Evolutionary conservation across 2,888 invertebrate genomes (phyloP).

Genomic region (Nesidiocoris tenuis): DNA sequence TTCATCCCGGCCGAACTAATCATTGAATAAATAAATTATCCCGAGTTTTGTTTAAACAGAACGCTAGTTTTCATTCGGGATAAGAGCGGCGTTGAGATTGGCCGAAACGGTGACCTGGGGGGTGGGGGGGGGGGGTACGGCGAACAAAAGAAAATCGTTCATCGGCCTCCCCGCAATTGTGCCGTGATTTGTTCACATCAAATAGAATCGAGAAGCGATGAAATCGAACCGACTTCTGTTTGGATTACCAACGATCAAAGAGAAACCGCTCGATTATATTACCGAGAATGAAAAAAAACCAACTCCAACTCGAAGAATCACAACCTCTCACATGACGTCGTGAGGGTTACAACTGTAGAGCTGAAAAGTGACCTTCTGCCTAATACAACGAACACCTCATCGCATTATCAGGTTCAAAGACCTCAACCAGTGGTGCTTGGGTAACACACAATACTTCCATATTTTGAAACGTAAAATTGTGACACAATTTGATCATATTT

Average conservation of each 20-base stretch:
- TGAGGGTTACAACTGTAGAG: no score
- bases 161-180: not conserved
- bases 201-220: not conserved
- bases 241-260: not conserved
- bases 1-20: slow-evolving; percentile 4
- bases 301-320: no score
- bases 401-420: no score
- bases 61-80: slow-evolving; percentile 9
- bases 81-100: not conserved
- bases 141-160: not conserved
- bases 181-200: not conserved
- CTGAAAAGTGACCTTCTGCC: no score
- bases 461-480: no score
- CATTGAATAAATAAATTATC: slow-evolving; percentile 37
- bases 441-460: no score
- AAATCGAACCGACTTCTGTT: not conserved
- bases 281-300: no score
- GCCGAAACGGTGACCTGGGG: not conserved
- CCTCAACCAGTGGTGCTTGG: no score
- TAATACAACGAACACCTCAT: no score
- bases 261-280: not conserved
- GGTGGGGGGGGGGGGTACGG: not conserved
- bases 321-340: no score
- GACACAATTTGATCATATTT: no score
- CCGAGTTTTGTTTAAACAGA: slow-evolving; percentile 34